phyloP scores from a whole-genome alignment of 2,797 vertebrate genomes.

The Basileuterus tristriatus region DNA sequence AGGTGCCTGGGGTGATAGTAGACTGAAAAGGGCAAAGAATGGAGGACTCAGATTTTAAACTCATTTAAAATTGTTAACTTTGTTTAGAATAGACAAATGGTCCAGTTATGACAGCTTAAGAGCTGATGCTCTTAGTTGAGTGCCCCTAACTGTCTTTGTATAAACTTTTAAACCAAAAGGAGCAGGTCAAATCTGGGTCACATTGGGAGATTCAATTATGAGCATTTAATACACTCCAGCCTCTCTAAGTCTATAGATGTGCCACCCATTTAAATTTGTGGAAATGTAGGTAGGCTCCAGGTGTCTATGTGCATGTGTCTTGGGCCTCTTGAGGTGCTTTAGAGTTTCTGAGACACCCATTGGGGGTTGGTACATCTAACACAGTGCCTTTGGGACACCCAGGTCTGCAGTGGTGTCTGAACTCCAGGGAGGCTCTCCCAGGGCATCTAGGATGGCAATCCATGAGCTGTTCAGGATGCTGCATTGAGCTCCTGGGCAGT shows the following conservation, averaged over 20 bases:
- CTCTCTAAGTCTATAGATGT: not conserved
- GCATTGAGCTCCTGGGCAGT: not conserved
- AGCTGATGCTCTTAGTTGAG: not conserved
- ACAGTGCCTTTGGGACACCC: not conserved
- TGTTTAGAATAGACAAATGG: not conserved
- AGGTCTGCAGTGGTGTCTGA: not conserved
- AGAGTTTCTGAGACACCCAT: not conserved
- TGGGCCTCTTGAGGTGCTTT: not conserved
- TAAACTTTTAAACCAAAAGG: not conserved
- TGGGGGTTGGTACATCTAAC: not conserved
- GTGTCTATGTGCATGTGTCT: not conserved
- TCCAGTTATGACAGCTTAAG: not conserved
- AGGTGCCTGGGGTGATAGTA: not conserved
- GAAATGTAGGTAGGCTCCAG: not conserved
- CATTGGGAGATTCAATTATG: not conserved
- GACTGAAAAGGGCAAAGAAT: not conserved
- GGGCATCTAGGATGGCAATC: rapidly evolving
- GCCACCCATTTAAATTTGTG: not conserved
- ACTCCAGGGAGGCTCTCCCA: not conserved
- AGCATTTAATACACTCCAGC: not conserved
- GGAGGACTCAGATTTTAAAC: not conserved
- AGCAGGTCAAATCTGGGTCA: not conserved
- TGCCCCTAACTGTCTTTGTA: not conserved
- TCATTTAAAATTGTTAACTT: not conserved
- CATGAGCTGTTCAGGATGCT: not conserved